Evolutionary conservation across 1,140 invertebrate species (phyloP).

Genomic region (Pogonognathellus flavescens): DNA sequence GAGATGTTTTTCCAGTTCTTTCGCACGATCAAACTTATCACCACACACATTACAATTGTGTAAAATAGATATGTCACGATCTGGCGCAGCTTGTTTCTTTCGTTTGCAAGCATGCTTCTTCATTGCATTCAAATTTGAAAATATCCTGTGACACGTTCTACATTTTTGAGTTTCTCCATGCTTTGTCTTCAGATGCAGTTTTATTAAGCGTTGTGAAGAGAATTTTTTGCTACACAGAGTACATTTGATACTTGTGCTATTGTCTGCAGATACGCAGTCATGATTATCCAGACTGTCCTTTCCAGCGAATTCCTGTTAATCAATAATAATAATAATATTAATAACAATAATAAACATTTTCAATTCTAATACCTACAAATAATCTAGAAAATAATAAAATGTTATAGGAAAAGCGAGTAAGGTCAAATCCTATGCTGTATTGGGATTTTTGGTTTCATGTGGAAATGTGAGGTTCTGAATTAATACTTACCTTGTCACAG

Average conservation of each 20-base stretch:
- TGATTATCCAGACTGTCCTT: background rate
- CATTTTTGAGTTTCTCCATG: constrained; percentile 12
- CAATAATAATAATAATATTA: too few species aligned
- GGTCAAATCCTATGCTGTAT: too few species aligned
- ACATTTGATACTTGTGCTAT: background rate
- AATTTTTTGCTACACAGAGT: constrained; percentile 18
- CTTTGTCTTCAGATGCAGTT: constrained; percentile 9
- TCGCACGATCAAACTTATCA: constrained; percentile 67
- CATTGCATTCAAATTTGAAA: background rate
- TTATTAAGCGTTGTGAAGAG: background rate
- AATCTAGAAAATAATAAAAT: too few species aligned
- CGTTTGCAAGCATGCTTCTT: background rate
- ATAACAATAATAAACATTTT: too few species aligned
- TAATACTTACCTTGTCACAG: constrained; percentile 69
- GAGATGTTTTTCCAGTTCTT: constrained; percentile 68
- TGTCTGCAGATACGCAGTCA: background rate
- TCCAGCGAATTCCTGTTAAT: constrained; percentile 57
- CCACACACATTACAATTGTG: constrained; percentile 68
- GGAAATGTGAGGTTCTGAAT: too few species aligned
- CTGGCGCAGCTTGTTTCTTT: background rate
- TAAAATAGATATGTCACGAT: constrained; percentile 3
- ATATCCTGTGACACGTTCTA: constrained; percentile 2
- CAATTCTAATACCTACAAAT: too few species aligned
- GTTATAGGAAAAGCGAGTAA: too few species aligned
- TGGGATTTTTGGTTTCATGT: too few species aligned